Conservation (phyloP, 2,888 invertebrate genomes). For the Parascotia fuliginaria region DNA sequence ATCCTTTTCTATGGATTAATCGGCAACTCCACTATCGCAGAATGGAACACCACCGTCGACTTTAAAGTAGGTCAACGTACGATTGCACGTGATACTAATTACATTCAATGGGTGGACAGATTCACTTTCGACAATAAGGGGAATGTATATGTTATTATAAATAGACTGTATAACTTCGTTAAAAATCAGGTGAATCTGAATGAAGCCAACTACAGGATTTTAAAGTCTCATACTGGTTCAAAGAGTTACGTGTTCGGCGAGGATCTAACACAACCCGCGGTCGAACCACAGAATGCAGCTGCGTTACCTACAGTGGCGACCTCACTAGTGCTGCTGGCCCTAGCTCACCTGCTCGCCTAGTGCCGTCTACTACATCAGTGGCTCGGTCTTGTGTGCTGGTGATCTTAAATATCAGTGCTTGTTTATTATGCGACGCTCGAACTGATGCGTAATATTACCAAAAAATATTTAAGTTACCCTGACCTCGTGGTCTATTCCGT, state of each 20-base stretch:
- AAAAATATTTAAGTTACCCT: slow-evolving; percentile 82
- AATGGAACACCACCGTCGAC: slow-evolving; percentile 88
- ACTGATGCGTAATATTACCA: slow-evolving; percentile 80
- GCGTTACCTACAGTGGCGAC: slow-evolving; percentile 58
- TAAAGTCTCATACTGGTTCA: slow-evolving; percentile 86
- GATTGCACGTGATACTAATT: slow-evolving; percentile 88
- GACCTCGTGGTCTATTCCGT: slow-evolving; percentile 75
- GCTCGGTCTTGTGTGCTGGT: slow-evolving; percentile 46
- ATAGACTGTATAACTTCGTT: slow-evolving; percentile 88
- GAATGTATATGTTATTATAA: slow-evolving; percentile 89
- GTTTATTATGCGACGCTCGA: slow-evolving; percentile 59
- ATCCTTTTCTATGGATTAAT: slow-evolving; percentile 89
- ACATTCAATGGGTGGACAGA: slow-evolving; percentile 90
- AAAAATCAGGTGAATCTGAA: slow-evolving; percentile 85
- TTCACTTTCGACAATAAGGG: slow-evolving; percentile 89
- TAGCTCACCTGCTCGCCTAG: slow-evolving; percentile 76
- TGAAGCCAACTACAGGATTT: slow-evolving; percentile 88
- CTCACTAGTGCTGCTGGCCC: slow-evolving; percentile 62
- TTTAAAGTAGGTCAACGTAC: slow-evolving; percentile 87
- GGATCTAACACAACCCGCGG: slow-evolving; percentile 49
- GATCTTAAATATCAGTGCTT: slow-evolving; percentile 58
- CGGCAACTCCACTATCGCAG: slow-evolving; percentile 88
- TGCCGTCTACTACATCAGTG: slow-evolving; percentile 38
- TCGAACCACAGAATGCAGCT: slow-evolving; percentile 54
- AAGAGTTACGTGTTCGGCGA: slow-evolving; percentile 88